These are phyloP conservation scores for Tachycineta bicolor DNA, from an alignment of 2,113 vertebrate species.

Conservation along the genomic window DNA sequence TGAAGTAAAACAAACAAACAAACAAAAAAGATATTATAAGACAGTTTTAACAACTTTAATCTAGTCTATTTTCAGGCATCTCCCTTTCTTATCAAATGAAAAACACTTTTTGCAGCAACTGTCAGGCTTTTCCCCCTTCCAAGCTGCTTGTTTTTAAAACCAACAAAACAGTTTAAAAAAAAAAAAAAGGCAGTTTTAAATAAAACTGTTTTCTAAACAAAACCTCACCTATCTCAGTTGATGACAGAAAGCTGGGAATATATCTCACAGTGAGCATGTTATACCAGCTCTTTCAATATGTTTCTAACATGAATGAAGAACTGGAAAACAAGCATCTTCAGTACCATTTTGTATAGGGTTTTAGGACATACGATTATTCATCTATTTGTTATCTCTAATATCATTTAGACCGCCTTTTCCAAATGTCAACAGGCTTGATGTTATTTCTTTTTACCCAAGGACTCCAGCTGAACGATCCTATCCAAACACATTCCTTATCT, in stretches of 20 bases:
- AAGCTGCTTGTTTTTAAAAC: background rate
- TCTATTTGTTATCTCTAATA: background rate
- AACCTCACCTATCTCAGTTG: background rate
- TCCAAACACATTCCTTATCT: constrained; percentile 32
- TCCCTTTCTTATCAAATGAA: background rate
- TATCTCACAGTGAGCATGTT: background rate
- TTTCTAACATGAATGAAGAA: background rate
- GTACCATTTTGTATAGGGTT: background rate
- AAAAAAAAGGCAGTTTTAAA: background rate
- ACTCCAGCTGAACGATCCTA: background rate
- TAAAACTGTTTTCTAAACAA: background rate
- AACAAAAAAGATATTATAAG: background rate
- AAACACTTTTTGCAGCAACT: background rate
- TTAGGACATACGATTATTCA: background rate
- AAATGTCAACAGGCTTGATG: background rate
- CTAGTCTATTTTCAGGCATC: background rate
- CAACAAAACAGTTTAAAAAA: background rate
- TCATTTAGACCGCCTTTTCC: background rate
- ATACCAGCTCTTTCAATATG: background rate
- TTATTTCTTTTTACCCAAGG: constrained; percentile 6
- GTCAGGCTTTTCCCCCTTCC: background rate
- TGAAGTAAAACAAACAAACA: background rate
- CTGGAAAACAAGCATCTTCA: background rate
- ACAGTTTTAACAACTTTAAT: background rate
- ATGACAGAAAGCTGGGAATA: background rate